These are phyloP conservation scores for Macrosoma leucophasiata DNA, from an alignment of 2,888 invertebrate species.

Conservation along the genomic window DNA sequence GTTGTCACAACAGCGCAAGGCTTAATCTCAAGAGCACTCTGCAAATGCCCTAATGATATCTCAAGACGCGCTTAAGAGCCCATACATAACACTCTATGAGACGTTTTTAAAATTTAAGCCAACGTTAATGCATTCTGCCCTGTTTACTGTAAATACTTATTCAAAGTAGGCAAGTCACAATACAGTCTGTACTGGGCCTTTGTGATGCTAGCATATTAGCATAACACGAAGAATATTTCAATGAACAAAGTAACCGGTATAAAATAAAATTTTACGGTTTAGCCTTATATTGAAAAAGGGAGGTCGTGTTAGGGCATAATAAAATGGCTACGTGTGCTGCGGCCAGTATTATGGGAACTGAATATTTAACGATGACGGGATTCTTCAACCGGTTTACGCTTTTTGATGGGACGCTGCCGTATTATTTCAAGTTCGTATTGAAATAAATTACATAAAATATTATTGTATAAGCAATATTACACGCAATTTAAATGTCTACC, in stretches of 20 bases:
- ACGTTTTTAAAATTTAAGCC: conserved; percentile 74
- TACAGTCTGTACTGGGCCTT: conserved; percentile 51
- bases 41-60: conserved; percentile 69
- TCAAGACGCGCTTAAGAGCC: conserved; percentile 67
- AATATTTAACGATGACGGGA: conserved; percentile 44
- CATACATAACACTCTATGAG: conserved; percentile 72
- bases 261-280: conserved; percentile 68
- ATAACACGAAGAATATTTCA: conserved; percentile 65
- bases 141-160: conserved; percentile 71
- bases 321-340: conserved; percentile 50
- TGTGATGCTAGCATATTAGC: conserved; percentile 59
- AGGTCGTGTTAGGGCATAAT: conserved; percentile 55
- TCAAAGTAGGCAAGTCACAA: conserved; percentile 66
- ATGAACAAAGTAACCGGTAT: conserved; percentile 66
- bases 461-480: no score
- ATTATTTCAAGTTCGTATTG: no score
- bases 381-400: conserved; percentile 21
- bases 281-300: conserved; percentile 63
- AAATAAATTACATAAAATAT: no score
- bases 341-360: conserved; percentile 44
- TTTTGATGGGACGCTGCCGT: conserved; percentile 11
- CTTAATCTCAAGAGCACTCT: conserved; percentile 63
- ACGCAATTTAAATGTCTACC: no score
- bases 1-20: conserved; percentile 38
- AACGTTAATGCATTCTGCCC: conserved; percentile 67